phyloP scores from a whole-genome alignment of 1,140 invertebrate genomes.

The Panagrolaimus sp. region DNA sequence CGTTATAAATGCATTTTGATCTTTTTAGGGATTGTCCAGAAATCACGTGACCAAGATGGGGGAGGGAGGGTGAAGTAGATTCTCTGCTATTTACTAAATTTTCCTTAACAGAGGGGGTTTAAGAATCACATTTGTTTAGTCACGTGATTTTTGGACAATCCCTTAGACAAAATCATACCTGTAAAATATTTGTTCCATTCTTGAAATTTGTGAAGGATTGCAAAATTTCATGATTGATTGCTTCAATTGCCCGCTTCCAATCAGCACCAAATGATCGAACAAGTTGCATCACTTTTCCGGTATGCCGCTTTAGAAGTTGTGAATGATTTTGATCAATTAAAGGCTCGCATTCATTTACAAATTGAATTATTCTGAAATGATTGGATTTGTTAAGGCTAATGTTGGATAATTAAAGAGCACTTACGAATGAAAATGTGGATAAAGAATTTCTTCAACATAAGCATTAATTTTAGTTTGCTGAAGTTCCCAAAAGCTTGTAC shows the following conservation, averaged over 20 bases:
- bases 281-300: slow-evolving; percentile 74
- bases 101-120: neutral
- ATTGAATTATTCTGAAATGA: too few species aligned
- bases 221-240: slow-evolving; percentile 87
- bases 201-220: slow-evolving; percentile 91
- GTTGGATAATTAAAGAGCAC: too few species aligned
- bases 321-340: slow-evolving; percentile 74
- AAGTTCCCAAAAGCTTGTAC: slow-evolving; percentile 71
- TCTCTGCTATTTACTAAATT: slow-evolving; percentile 10
- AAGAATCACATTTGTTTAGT: too few species aligned
- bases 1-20: slow-evolving; percentile 20
- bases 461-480: slow-evolving; percentile 79
- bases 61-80: neutral
- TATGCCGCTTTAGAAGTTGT: slow-evolving; percentile 74
- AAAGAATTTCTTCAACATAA: slow-evolving; percentile 91
- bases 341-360: slow-evolving; percentile 89
- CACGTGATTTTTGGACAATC: neutral
- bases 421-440: slow-evolving; percentile 88
- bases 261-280: slow-evolving; percentile 81
- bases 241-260: slow-evolving; percentile 90
- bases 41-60: too few species aligned
- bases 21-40: neutral
- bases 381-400: too few species aligned
- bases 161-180: slow-evolving; percentile 54
- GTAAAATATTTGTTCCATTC: slow-evolving; percentile 82